Evolutionary conservation across 2,888 invertebrate species (phyloP), one percentile per base, ranked within the genome.

Genomic region (Trichopoda pennipes): DNA sequence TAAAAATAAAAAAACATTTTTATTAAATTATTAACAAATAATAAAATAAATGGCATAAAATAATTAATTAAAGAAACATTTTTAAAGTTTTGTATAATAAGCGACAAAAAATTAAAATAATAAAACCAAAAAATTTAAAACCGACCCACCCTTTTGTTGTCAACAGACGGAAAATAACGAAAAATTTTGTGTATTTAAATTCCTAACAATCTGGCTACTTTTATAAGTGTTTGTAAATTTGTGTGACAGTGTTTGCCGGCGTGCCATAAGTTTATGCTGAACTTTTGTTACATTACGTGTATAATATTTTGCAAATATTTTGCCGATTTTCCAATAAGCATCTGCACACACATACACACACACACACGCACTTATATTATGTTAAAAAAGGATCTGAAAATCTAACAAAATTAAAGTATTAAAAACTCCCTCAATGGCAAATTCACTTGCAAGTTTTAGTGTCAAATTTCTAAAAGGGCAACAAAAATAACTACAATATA

Each of bases 391-490:
- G 51, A 69, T 63, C 73, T 60, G 28, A 28, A 77, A 44, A 76
- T 72, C 42, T 75, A 72, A 72, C 38, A 38, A 84, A 80, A 82
- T 80, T 84, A 84, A 82, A 82, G 84, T 80, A 84, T 84, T 80
- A 84, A 69, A 19, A 68, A 49, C 47, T n/a, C 76, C 55, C 69
- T 19, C 35, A 44, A n/a, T 53, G 38, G 16, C 55, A 69, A 58
- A 61, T 55, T n/a, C 38, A 44, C 42, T 76, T n/a, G 19, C 3
- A 42, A 44, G 53, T 55, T 76, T 76, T 53, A 61, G 61, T 72
- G 64, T 68, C 76, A 68, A 42, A 68, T 63, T 17, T 10, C 68
- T 73, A 60, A 72, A 21, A 32, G 64, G 49, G 38, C 60, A 72
- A 72, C 56, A 55, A 53, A 2, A 51, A 32, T 19, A 72, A 49